Evolutionary conservation across 2,888 invertebrate genomes (phyloP).

Genomic region (Ethmia dodecea): DNA sequence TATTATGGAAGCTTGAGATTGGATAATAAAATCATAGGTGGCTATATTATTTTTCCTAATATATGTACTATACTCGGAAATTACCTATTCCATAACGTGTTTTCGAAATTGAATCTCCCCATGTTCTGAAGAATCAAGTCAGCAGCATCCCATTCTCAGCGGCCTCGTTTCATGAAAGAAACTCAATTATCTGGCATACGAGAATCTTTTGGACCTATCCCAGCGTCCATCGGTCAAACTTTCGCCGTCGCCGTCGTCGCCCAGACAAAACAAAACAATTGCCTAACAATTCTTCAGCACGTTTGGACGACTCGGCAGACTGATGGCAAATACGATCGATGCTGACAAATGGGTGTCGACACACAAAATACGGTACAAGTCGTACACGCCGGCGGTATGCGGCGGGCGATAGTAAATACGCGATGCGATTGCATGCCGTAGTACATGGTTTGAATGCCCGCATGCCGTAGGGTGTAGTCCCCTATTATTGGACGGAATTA

Average conservation of each 20-base stretch:
- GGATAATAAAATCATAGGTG: too few species aligned
- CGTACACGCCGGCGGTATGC: conserved; percentile 50
- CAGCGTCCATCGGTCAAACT: conserved; percentile 28
- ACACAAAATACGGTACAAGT: conserved; percentile 37
- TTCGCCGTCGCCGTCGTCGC: conserved; percentile 17
- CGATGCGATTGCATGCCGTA: conserved; percentile 56
- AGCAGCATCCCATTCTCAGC: too few species aligned
- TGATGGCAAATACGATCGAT: conserved; percentile 53
- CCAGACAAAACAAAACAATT: conserved; percentile 33
- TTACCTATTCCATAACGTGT: too few species aligned
- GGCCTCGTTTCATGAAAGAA: background rate
- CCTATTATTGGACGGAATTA: conserved; percentile 62
- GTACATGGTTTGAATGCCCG: conserved; percentile 59
- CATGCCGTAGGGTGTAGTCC: conserved; percentile 48
- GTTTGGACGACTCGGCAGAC: conserved; percentile 32
- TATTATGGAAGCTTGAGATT: too few species aligned
- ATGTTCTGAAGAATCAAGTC: too few species aligned
- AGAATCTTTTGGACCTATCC: conserved; percentile 4
- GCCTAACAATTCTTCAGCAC: conserved; percentile 23
- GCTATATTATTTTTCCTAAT: too few species aligned
- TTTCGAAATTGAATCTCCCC: too few species aligned
- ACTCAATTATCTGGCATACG: background rate
- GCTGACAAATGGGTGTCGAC: conserved; percentile 67
- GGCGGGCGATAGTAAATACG: conserved; percentile 42
- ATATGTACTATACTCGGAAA: too few species aligned